Base-by-base conservation (phyloP, 2,797 vertebrate species). In the Eidolon dupreanum region DNA sequence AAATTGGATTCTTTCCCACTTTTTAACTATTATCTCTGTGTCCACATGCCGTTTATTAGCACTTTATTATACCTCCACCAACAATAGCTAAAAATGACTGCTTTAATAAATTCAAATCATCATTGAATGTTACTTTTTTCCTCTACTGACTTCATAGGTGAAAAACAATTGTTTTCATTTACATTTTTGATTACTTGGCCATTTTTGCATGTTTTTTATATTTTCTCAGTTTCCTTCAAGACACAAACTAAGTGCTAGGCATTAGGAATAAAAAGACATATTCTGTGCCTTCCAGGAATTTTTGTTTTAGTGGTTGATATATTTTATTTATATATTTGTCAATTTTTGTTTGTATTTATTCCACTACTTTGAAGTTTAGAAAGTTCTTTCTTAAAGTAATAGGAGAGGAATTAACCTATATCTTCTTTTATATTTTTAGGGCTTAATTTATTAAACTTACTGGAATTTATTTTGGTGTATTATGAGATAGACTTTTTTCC, bases 391-490 rank as follows among this genome's bases (percentile, higher is more conserved):
- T 17, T 61, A 51, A 77, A 59, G 17, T 68, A 68, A 66, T 33
- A 20, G 74, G 13, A 77, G 38, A 71, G 20, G 2, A 85, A 82
- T 90, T 83, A 68, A 66, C 31, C 12, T 65, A 7, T 74, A 88
- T 68, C 66, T 94, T 66, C 28, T n/a, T n/a, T 43, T 43, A 6
- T 81, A 55, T 84, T 95, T 88, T 88, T 88, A 63, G 88, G 31
- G 33, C 77, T 87, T 92, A 81, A 66, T 71, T 65, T 70, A 33
- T 73, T 53, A 59, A 93, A 49, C 22, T 92, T 77, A 8, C 3
- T 73, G 9, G 55, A 65, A 92, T 88, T 87, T 65, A 22, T 55
- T 92, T 84, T 24, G 22, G 13, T 51, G 5, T 74, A 83, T n/a
- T 33, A 79, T 41, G 12, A 79, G 59, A 31, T 31, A 15, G 0